Evolutionary conservation across 23 tunicate species (phyloP).

Genomic region (Aplidium turbinatum): DNA sequence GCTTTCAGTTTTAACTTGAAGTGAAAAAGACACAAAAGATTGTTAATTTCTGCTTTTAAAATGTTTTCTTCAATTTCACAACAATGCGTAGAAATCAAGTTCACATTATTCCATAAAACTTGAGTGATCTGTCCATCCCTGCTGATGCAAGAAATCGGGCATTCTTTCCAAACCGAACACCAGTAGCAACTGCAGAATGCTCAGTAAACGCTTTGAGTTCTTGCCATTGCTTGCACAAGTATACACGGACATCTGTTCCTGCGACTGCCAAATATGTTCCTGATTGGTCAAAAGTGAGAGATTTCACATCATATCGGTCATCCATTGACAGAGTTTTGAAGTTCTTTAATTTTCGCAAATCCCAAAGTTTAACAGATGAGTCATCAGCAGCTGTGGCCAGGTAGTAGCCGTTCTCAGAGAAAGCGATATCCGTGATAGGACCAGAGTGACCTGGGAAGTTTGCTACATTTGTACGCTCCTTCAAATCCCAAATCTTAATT

Average conservation of each 20-base stretch:
- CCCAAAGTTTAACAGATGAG: constrained; percentile 90
- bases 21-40: too few relatives aligned
- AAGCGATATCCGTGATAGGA: constrained; percentile 85
- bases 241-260: constrained; percentile 88
- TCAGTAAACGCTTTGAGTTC: constrained; percentile 72
- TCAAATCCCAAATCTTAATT: constrained; percentile 99
- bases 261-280: constrained; percentile 95
- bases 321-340: constrained; percentile 92
- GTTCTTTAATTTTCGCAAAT: constrained; percentile 89
- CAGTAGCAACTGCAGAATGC: constrained; percentile 66
- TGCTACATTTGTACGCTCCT: constrained; percentile 92
- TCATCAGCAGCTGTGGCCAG: constrained; percentile 96
- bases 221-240: constrained; percentile 93
- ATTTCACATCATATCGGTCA: constrained; percentile 86
- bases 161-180: constrained; percentile 77
- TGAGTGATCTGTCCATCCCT: constrained; percentile 80
- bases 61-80: too few relatives aligned
- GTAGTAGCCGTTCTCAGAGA: constrained; percentile 98
- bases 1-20: too few relatives aligned
- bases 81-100: neutral
- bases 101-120: constrained; percentile 65
- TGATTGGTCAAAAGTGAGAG: constrained; percentile 88
- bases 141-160: constrained; percentile 75
- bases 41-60: too few relatives aligned
- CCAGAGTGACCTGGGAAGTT: constrained; percentile 98